Evolutionary conservation across 2,113 vertebrate genomes (phyloP), one percentile per base, ranked within the genome.

Genomic region (Spheniscus mendiculus): DNA sequence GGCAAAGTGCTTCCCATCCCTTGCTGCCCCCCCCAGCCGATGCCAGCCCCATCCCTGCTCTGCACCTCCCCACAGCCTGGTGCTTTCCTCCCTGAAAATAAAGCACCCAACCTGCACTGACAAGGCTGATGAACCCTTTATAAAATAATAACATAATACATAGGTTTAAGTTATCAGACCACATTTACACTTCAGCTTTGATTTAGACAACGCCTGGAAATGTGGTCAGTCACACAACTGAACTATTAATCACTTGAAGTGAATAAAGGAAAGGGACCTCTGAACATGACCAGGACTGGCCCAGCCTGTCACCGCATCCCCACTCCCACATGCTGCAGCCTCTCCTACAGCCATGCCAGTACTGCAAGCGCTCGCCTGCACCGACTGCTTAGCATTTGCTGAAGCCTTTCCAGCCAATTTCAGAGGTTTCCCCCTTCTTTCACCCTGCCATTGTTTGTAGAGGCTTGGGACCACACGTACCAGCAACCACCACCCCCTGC

Each of bases 181-280:
- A 74, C 61, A 84, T 30, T 91, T 70, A 66, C 15, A 58, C 47
- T 93, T 92, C 59, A 81, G 63, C 59, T 89, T 70, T 89, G 44
- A 67, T 84, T 93, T 76, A 82, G 34, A 72, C 81, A 89, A 50
- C 0, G 0, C 61, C 65, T 59, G 26, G 25, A 27, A 90, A 32
- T 34, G 42, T 11, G 34, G n/a, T 70, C 71, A 76, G 53, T 69
- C 42, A 36, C 53, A 27, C 72, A 74, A 55, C 8, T 86, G 45
- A 94, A 83, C 59, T 81, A 23, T 62, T 58, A 44, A 56, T 47
- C 38, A 55, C 52, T 26, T 30, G 2, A 81, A 61, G 36, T 16
- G 5, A 70, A 45, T 38, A 70, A 42, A 80, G 62, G 30, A 90
- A 79, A 66, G 27, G n/a, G 29, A 84, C 32, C 27, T 63, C 63